A percentile compares a stretch with the other conserved stretches of the same genome.
Evolutionary conservation across 2,888 invertebrate genomes (phyloP).

Genomic region (Lysandra bellargus): DNA sequence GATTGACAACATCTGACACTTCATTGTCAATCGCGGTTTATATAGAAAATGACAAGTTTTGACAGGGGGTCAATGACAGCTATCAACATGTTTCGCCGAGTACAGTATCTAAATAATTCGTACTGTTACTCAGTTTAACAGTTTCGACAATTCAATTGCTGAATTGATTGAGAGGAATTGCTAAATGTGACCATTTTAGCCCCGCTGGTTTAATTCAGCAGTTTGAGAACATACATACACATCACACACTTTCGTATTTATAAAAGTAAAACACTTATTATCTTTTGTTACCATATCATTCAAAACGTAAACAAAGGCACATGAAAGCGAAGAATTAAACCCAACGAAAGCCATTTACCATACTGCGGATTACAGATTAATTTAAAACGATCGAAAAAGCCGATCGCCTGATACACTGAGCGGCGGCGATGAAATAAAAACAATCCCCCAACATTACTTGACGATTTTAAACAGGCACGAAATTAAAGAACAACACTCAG

Average conservation of each 20-base stretch:
- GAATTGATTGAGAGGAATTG: too few relatives aligned
- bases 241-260: background rate
- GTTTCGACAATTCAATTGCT: too few relatives aligned
- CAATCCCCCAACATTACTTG: constrained; percentile 10
- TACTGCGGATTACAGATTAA: background rate
- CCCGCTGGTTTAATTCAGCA: too few relatives aligned
- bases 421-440: constrained; percentile 12
- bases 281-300: background rate
- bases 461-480: constrained; percentile 21
- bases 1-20: too few relatives aligned
- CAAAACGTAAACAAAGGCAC: background rate
- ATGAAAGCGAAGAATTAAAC: background rate
- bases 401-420: constrained; percentile 1
- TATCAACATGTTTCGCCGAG: too few relatives aligned
- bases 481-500: constrained; percentile 21
- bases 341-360: background rate
- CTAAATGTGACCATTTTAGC: too few relatives aligned
- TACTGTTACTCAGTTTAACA: too few relatives aligned
- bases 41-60: too few relatives aligned
- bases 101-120: too few relatives aligned
- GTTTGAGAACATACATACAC: too few relatives aligned
- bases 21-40: too few relatives aligned
- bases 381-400: constrained; percentile 1
- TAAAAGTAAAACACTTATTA: background rate
- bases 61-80: too few relatives aligned